phyloP scores from a whole-genome alignment of 2,888 invertebrate genomes.

The Mythimna lalbum region DNA sequence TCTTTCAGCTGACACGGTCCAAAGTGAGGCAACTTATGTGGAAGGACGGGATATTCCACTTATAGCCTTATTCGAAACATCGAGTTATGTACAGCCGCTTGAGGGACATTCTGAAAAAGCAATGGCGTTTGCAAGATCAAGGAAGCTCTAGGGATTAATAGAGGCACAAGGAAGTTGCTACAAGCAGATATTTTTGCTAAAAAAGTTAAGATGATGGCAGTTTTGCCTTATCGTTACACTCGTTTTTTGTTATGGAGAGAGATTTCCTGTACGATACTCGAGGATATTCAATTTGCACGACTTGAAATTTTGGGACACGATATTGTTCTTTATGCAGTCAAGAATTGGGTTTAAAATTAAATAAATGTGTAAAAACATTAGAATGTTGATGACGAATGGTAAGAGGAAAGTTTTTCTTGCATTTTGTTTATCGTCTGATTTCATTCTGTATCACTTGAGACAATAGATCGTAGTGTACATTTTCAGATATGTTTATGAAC shows the following conservation, averaged over 20 bases:
- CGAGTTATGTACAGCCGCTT: conserved; percentile 46
- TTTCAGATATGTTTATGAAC: no score
- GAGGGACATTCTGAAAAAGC: conserved; percentile 51
- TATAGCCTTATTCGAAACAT: conserved; percentile 47
- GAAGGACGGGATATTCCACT: conserved; percentile 26
- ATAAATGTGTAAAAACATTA: not conserved
- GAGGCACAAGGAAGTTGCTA: conserved; percentile 33
- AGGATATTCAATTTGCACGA: conserved; percentile 17
- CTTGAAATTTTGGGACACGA: not conserved
- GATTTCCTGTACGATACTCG: conserved; percentile 15
- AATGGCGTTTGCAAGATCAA: conserved; percentile 49
- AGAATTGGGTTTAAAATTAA: not conserved
- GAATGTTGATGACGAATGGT: not conserved
- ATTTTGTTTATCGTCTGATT: not conserved
- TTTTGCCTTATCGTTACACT: conserved; percentile 44
- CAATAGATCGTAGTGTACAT: not conserved
- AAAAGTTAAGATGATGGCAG: conserved; percentile 26
- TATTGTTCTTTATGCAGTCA: not conserved
- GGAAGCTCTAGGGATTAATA: conserved; percentile 56
- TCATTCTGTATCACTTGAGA: not conserved
- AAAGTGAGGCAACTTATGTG: conserved; percentile 43
- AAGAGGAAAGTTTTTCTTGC: not conserved
- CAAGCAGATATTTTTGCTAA: conserved; percentile 23
- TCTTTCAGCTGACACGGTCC: conserved; percentile 42
- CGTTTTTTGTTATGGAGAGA: conserved; percentile 23